Base-by-base conservation (phyloP, 2,113 vertebrate species). In the Miniopterus natalensis region DNA sequence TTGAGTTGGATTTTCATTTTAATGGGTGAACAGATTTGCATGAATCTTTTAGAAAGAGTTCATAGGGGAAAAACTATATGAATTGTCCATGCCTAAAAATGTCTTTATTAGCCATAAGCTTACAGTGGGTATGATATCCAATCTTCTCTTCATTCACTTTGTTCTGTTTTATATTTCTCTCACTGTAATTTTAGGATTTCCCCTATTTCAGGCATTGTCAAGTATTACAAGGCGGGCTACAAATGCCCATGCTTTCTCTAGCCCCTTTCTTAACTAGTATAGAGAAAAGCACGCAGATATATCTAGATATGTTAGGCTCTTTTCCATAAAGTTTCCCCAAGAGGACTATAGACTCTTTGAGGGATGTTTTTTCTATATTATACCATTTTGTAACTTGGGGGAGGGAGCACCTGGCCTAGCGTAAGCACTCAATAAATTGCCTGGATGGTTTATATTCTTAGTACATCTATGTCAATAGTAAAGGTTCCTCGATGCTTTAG, bases 1-100 rank as follows among this genome's bases (percentile, higher is more conserved):
- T 57, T 51, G 15, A n/a, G 29, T 9, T 89, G 21, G 8, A 59
- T 71, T 81, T 94, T 63, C 40, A 51, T 47, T 80, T 93, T 79
- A 29, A 6, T 59, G 13, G 25, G 25, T 84, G 2, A 88, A 55
- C 29, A 73, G 4, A 47, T 78, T 61, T 84, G 29, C 68, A 2
- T 77, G 73, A 77, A 57, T 75, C 27, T 94, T 79, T 79, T 55
- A 59, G 40, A 90, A 90, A 63, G 42, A 45, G 36, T 84, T 93
- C 25, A 61, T 17, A 53, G 65, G 18, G 47, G 14, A 93, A 63
- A 94, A 90, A 80, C 21, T 66, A 20, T 66, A 23, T 84, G 15
- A 80, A 8, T 89, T 89, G 51, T 49, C 47, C 2, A 70, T 47
- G 10, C 45, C 63, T 71, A 81, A 71, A 81, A 89, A n/a, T 78